Conservation (phyloP, 2,888 invertebrate genomes). For the Thelaira solivaga region DNA sequence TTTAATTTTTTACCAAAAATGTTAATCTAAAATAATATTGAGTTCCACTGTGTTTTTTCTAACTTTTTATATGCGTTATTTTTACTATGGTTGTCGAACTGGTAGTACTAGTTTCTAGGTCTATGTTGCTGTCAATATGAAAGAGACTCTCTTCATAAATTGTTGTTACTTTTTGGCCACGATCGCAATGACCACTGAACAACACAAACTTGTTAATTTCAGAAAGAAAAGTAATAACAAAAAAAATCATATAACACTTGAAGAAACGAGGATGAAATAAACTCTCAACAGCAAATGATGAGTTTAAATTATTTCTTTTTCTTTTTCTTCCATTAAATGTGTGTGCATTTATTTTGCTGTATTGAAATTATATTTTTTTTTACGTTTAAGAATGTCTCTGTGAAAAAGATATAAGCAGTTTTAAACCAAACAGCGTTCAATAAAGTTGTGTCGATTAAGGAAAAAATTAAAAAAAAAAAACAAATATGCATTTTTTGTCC, state of each 20-base stretch:
- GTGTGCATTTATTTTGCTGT: not conserved
- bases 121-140: not conserved
- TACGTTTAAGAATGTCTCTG: slow-evolving; percentile 50
- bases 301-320: not conserved
- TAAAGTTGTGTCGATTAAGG: slow-evolving; percentile 42
- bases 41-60: not conserved
- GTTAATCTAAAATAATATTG: too few species aligned
- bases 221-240: slow-evolving; percentile 17
- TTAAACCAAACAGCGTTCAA: slow-evolving; percentile 48
- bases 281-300: not conserved
- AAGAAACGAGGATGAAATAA: slow-evolving; percentile 7
- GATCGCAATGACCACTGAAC: slow-evolving; percentile 40
- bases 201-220: slow-evolving; percentile 52
- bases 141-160: too few species aligned
- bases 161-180: slow-evolving; percentile 8
- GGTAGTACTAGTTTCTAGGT: slow-evolving; percentile 3
- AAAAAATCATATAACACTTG: not conserved
- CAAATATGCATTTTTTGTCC: slow-evolving; percentile 51
- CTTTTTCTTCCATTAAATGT: not conserved
- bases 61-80: not conserved
- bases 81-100: slow-evolving; percentile 20
- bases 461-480: slow-evolving; percentile 4
- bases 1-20: too few species aligned
- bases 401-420: slow-evolving; percentile 43
- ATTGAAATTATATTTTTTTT: slow-evolving; percentile 4